Base-by-base conservation (phyloP, 2,113 vertebrate species). In the Syngnathus scovelli region DNA sequence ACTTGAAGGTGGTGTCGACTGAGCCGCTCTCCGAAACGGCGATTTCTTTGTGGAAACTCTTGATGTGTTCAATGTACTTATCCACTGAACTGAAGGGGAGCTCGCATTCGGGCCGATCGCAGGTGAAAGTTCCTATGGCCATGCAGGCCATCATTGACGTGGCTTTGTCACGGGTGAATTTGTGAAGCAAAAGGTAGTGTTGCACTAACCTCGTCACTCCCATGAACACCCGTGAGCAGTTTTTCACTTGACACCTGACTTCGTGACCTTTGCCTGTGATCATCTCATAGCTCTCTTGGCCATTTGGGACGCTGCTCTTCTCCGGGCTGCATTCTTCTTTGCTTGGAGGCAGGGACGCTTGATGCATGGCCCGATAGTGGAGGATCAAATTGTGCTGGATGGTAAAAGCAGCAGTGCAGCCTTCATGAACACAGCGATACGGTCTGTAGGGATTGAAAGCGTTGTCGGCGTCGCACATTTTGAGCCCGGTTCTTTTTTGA, bases 301-400 rank as follows among this genome's bases (percentile, higher is more conserved):
- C 81, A 52, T 64, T 68, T 18, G 46, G 83, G 79, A 80, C 69
- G 21, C 71, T 89, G 68, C 18, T 86, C 67, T 0, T 67, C 58
- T 95, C 94, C 12, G 91, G 81, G 68, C 94, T 92, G n/a, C 84
- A 48, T 69, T 95, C 94, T 0, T 74, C 70, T 78, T 94, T 88
- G 81, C 89, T 91, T 7, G 86, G 81, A n/a, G 94, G 90, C 36
- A 95, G 86, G 68, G 94, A 91, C 1, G 95, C 94, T 79, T 98
- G 96, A 88, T 99, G 97, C 83, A 99, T 95, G 78, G 95, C 95
- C 69, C 94, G 94, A 78, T 98, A 99, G 86, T 99, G 97, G 52
- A 99, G 94, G 81, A 98, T 98, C 59, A 99, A 78, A 83, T 98
- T 99, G 39, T 98, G 97, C 6, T 98, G 95, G 87, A 99, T 97